A percentile compares a stretch with the other conserved stretches of the same genome.
phyloP scores from a whole-genome alignment of 2,797 vertebrate species.

The Odontamblyopus rebecca region DNA sequence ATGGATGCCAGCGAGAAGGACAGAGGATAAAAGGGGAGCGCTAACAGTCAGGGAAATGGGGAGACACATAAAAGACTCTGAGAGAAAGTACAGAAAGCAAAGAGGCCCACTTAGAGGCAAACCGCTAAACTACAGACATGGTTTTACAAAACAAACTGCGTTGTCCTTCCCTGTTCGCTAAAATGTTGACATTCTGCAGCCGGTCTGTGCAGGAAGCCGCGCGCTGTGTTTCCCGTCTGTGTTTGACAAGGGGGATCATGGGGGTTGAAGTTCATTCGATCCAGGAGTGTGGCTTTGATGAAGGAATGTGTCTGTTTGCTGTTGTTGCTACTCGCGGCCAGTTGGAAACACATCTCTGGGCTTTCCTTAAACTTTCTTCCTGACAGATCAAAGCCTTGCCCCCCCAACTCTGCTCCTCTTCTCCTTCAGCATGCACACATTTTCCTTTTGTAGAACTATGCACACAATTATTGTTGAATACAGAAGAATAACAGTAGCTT shows the following conservation, averaged over 20 bases:
- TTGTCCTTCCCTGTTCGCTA: conserved; percentile 25
- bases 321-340: conserved; percentile 30
- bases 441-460: conserved; percentile 45
- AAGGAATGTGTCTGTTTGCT: conserved; percentile 59
- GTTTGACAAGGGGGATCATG: conserved; percentile 68
- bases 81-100: conserved; percentile 31
- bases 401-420: conserved; percentile 4
- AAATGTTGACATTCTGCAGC: conserved; percentile 68
- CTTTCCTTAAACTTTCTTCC: conserved; percentile 60
- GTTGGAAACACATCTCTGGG: conserved; percentile 63
- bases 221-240: conserved; percentile 58
- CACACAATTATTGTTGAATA: conserved; percentile 12
- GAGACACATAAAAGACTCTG: conserved; percentile 44
- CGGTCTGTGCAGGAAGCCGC: conserved; percentile 59
- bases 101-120: conserved; percentile 28
- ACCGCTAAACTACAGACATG: conserved; percentile 48
- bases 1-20: conserved; percentile 37
- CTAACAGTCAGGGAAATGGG: conserved; percentile 29
- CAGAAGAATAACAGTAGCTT: conserved; percentile 36
- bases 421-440: conserved; percentile 41
- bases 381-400: conserved; percentile 61
- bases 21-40: conserved; percentile 29
- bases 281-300: conserved; percentile 61
- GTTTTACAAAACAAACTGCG: conserved; percentile 53
- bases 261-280: conserved; percentile 66